These are phyloP conservation scores for Selene dorsalis DNA, from an alignment of 2,797 vertebrate species.

Conservation along the genomic window DNA sequence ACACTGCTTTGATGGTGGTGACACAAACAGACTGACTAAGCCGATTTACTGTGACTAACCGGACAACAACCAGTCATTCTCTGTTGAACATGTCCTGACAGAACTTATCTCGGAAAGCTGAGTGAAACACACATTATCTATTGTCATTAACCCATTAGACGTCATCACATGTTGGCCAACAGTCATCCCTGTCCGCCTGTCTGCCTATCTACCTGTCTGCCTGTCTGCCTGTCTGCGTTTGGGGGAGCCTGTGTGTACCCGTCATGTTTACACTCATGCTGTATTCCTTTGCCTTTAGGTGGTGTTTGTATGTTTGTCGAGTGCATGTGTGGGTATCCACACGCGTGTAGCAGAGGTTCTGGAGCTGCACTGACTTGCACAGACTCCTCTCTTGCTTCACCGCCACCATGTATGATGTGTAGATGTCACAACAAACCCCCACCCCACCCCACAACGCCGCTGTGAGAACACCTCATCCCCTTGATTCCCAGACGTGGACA, in stretches of 20 bases:
- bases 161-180: not conserved
- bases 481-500: slow-evolving; percentile 84
- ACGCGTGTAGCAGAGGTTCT: not conserved
- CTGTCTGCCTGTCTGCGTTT: not conserved
- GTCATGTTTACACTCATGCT: too few relatives aligned
- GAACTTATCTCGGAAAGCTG: slow-evolving; percentile 25
- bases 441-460: slow-evolving; percentile 31
- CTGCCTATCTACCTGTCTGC: too few relatives aligned
- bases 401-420: slow-evolving; percentile 62
- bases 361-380: slow-evolving; percentile 56
- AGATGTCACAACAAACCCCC: slow-evolving; percentile 70
- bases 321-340: not conserved
- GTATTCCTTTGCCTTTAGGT: not conserved
- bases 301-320: not conserved
- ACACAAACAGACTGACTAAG: slow-evolving; percentile 67
- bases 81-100: slow-evolving; percentile 73
- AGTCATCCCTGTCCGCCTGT: not conserved
- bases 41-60: slow-evolving; percentile 69
- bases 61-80: slow-evolving; percentile 62
- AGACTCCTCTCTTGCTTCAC: slow-evolving; percentile 72
- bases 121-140: slow-evolving; percentile 45
- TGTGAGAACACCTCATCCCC: slow-evolving; percentile 86
- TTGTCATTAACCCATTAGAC: slow-evolving; percentile 24
- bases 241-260: not conserved
- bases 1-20: slow-evolving; percentile 7